A percentile compares a stretch with the other conserved stretches of the same genome.
Conservation (phyloP, 1,140 invertebrate species). For the Campodea augens region DNA sequence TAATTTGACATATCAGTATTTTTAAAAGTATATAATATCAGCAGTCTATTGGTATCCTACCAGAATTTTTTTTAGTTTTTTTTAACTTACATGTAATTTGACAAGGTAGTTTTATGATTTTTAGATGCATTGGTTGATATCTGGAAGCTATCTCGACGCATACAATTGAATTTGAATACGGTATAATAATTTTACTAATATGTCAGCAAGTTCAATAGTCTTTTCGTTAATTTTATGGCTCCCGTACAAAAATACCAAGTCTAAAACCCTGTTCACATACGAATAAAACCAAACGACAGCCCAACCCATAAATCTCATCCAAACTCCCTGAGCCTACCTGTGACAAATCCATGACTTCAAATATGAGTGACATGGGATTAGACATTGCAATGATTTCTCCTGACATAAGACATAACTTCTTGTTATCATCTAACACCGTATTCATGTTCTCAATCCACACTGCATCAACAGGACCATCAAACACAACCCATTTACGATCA, state of each 20-base stretch:
- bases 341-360: constrained; percentile 78
- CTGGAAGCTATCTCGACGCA: too few relatives aligned
- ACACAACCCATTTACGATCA: constrained; percentile 55
- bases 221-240: not conserved
- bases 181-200: too few relatives aligned
- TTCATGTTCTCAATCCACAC: constrained; percentile 94
- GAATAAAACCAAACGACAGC: constrained; percentile 3
- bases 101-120: too few relatives aligned
- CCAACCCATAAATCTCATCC: constrained; percentile 14
- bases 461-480: constrained; percentile 81
- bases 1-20: too few relatives aligned
- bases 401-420: constrained; percentile 59
- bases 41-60: too few relatives aligned
- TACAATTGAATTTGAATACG: too few relatives aligned
- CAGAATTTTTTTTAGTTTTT: too few relatives aligned
- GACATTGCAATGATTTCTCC: constrained; percentile 81
- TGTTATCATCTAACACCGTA: constrained; percentile 82
- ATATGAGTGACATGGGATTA: constrained; percentile 71
- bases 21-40: too few relatives aligned
- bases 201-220: too few relatives aligned
- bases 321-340: too few relatives aligned
- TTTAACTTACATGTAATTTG: too few relatives aligned
- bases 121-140: too few relatives aligned
- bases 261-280: not conserved
- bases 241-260: not conserved